phyloP scores from a whole-genome alignment of 1,140 invertebrate genomes.

The Plectrocnemia conspersa region DNA sequence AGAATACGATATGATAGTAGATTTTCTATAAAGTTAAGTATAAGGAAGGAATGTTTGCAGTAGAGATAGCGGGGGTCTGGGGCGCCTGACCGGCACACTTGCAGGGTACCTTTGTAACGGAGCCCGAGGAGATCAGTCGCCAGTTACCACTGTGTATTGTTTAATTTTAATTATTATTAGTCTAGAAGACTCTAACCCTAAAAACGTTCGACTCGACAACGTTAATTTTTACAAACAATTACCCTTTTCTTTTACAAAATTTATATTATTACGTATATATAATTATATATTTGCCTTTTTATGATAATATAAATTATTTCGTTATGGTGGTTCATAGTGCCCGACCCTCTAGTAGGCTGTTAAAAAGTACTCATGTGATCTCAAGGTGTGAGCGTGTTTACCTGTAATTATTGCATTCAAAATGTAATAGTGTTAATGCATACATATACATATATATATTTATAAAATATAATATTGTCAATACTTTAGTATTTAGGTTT shows the following conservation, averaged over 20 bases:
- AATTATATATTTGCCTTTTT: slow-evolving; percentile 6
- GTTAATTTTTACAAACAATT: not conserved
- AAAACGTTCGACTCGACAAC: not conserved
- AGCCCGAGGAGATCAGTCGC: slow-evolving; percentile 5
- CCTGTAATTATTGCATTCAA: slow-evolving; percentile 36
- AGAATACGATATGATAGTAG: slow-evolving; percentile 33
- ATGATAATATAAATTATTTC: slow-evolving; percentile 13
- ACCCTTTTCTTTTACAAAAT: slow-evolving; percentile 4
- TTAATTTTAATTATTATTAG: slow-evolving; percentile 14
- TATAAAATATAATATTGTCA: slow-evolving; percentile 32
- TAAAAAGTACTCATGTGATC: slow-evolving; percentile 36
- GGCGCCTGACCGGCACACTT: not conserved
- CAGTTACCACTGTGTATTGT: slow-evolving; percentile 18
- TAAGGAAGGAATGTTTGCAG: slow-evolving; percentile 30
- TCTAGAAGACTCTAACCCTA: slow-evolving; percentile 21
- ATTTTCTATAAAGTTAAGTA: slow-evolving; percentile 32
- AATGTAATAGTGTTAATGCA: slow-evolving; percentile 33
- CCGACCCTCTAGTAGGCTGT: slow-evolving; percentile 30
- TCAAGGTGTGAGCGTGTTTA: slow-evolving; percentile 36
- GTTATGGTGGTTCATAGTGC: slow-evolving; percentile 6
- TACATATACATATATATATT: slow-evolving; percentile 19
- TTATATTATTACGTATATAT: slow-evolving; percentile 8
- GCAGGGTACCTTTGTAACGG: not conserved
- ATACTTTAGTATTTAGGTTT: slow-evolving; percentile 33
- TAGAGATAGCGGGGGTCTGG: slow-evolving; percentile 22